Conservation (phyloP, 2,113 vertebrate genomes). For the Pluvialis apricaria region DNA sequence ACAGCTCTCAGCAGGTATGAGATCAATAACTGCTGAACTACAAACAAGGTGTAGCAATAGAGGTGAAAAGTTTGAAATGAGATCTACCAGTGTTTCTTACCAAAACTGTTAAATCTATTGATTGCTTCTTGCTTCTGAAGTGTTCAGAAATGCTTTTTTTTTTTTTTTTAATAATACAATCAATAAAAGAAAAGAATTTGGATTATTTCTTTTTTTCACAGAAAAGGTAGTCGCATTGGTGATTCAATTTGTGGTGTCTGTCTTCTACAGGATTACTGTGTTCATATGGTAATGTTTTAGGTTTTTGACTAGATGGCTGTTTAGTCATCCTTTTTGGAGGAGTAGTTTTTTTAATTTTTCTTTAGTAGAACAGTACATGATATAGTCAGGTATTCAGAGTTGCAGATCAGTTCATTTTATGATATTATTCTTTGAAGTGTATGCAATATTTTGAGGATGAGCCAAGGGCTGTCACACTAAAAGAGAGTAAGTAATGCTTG, state of each 20-base stretch:
- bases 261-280: not conserved
- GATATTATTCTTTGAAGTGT: not conserved
- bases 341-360: not conserved
- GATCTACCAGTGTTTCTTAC: not conserved
- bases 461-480: not conserved
- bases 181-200: not conserved
- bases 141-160: not conserved
- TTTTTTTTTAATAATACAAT: not conserved
- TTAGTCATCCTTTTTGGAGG: not conserved
- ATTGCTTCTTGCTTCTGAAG: not conserved
- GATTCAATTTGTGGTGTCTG: not conserved
- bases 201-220: not conserved
- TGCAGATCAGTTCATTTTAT: not conserved
- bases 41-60: not conserved
- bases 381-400: not conserved
- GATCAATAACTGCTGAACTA: not conserved
- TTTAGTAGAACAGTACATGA: not conserved
- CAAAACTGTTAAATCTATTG: not conserved
- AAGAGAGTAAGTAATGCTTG: not conserved
- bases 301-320: not conserved
- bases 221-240: not conserved
- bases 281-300: not conserved
- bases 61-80: not conserved
- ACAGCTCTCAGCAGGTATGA: slow-evolving; percentile 82
- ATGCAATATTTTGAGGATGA: not conserved